Evolutionary conservation across 2,888 invertebrate genomes (phyloP).

Genomic region (Oligia latruncula): DNA sequence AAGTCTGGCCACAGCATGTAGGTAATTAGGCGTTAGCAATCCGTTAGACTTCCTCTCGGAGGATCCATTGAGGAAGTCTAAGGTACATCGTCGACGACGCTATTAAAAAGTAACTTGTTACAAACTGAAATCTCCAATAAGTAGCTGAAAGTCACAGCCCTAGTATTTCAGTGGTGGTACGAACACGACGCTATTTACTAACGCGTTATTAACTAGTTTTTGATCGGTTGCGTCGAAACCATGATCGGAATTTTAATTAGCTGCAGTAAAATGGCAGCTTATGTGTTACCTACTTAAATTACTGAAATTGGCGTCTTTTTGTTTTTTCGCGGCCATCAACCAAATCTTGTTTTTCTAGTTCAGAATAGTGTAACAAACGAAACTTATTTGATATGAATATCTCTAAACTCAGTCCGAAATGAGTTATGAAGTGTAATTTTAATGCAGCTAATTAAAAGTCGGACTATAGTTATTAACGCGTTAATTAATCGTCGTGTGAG

Average conservation of each 20-base stretch:
- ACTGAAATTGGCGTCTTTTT: too few relatives aligned
- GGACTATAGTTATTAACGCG: too few relatives aligned
- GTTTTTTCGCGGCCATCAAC: too few relatives aligned
- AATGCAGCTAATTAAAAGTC: too few relatives aligned
- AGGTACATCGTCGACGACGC: not conserved
- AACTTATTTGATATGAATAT: too few relatives aligned
- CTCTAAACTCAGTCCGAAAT: too few relatives aligned
- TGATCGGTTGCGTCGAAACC: not conserved
- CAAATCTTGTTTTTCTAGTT: too few relatives aligned
- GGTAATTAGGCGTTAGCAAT: not conserved
- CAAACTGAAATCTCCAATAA: not conserved
- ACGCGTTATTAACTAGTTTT: not conserved
- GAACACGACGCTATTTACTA: not conserved
- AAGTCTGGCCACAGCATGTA: not conserved
- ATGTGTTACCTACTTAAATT: too few relatives aligned
- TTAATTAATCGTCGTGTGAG: not conserved
- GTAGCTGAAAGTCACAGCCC: not conserved
- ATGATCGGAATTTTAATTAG: too few relatives aligned
- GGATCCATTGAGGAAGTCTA: not conserved
- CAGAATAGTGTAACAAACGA: too few relatives aligned
- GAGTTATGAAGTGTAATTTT: too few relatives aligned
- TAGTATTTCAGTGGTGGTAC: not conserved
- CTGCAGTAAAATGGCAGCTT: too few relatives aligned
- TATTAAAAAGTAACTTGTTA: not conserved
- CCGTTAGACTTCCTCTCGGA: not conserved